Evolutionary conservation across 2,113 vertebrate species (phyloP).

Genomic region (Colaptes auratus): DNA sequence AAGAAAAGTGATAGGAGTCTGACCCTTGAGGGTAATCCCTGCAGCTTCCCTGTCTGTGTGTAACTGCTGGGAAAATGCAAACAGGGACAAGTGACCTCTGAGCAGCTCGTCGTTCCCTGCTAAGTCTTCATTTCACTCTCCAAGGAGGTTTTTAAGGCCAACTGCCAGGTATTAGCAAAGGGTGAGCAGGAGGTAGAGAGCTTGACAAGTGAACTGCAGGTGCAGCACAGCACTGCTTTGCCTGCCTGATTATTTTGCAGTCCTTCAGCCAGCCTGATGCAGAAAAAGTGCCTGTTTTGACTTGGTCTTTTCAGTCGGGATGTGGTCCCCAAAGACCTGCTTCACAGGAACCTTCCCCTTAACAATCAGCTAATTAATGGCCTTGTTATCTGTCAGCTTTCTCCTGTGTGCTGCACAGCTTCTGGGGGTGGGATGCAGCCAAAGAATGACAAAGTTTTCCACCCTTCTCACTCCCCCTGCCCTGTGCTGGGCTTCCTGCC

Average conservation of each 20-base stretch:
- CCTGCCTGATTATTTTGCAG: neutral
- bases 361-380: conserved; percentile 49
- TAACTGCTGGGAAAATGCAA: neutral
- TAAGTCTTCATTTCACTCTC: neutral
- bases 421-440: conserved; percentile 11
- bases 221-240: neutral
- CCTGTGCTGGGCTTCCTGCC: conserved; percentile 42
- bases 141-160: neutral
- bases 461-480: neutral
- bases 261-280: neutral
- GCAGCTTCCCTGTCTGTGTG: neutral
- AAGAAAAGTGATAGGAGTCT: neutral
- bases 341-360: neutral
- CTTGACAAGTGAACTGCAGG: neutral
- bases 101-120: neutral
- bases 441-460: neutral
- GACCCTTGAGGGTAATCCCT: neutral
- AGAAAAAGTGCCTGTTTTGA: neutral
- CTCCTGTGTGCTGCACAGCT: neutral
- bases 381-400: conserved; percentile 44
- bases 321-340: neutral
- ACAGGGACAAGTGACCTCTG: neutral
- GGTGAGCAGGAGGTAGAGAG: neutral
- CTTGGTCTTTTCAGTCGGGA: neutral
- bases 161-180: neutral